These are phyloP conservation scores for Tragelaphus strepsiceros DNA, from an alignment of 2,113 vertebrate genomes.

Conservation along the genomic window DNA sequence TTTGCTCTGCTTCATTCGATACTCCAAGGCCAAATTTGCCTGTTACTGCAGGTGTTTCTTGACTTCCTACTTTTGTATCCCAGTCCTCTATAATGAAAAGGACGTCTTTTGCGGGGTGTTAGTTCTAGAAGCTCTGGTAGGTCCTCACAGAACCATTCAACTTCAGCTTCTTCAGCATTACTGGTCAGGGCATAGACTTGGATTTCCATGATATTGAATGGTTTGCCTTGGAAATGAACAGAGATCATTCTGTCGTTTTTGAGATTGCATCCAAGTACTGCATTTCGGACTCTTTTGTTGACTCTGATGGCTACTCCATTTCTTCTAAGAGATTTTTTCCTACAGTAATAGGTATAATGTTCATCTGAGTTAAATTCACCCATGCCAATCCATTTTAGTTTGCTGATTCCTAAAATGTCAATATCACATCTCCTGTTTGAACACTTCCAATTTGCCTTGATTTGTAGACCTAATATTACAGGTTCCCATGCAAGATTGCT, in stretches of 20 bases:
- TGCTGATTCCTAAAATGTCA: not conserved
- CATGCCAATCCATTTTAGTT: not conserved
- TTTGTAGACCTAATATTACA: not conserved
- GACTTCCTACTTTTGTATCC: no score
- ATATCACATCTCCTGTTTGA: not conserved
- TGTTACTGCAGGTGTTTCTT: not conserved
- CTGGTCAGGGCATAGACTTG: not conserved
- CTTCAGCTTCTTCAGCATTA: not conserved
- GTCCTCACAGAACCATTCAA: not conserved
- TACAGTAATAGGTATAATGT: not conserved
- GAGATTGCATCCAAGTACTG: not conserved
- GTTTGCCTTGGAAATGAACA: not conserved
- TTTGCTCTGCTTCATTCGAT: no score
- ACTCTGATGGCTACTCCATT: not conserved
- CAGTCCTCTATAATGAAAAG: no score
- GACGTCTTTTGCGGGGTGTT: fast-evolving
- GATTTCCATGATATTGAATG: not conserved
- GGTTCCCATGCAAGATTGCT: not conserved
- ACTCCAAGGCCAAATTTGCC: no score
- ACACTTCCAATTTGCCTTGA: not conserved
- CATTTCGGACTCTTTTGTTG: not conserved
- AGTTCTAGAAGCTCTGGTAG: no score
- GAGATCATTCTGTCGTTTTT: not conserved
- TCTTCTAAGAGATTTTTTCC: not conserved
- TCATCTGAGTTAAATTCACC: not conserved